Evolutionary conservation across 2,797 vertebrate species (phyloP).

Genomic region (Microctenopoma steveboyesi): DNA sequence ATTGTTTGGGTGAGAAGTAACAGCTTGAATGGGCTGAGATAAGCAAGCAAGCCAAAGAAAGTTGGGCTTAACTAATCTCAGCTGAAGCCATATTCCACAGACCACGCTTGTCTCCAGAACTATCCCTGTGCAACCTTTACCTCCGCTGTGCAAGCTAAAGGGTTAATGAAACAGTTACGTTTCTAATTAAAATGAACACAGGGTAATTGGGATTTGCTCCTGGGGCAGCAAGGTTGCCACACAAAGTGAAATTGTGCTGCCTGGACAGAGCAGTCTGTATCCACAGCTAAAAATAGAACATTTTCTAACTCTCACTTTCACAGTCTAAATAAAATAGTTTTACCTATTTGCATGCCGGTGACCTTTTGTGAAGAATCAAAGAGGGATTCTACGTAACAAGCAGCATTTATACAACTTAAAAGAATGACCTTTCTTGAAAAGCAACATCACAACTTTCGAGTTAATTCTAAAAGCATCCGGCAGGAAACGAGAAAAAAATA

Average conservation of each 20-base stretch:
- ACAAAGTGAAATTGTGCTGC: conserved; percentile 8
- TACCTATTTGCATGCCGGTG: neutral
- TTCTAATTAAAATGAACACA: conserved; percentile 68
- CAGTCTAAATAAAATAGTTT: neutral
- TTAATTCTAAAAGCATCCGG: neutral
- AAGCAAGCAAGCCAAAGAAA: neutral
- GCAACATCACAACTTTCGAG: neutral
- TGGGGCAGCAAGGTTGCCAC: conserved; percentile 20
- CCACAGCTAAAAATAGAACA: neutral
- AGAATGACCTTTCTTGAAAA: neutral
- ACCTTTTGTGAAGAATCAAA: too few relatives aligned
- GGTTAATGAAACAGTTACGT: conserved; percentile 69
- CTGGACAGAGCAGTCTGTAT: conserved; percentile 16
- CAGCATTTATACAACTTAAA: neutral
- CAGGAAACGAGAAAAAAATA: neutral
- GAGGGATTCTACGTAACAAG: neutral
- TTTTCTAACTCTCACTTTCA: neutral
- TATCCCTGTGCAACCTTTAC: conserved; percentile 17
- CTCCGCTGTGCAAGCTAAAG: conserved; percentile 28
- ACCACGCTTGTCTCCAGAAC: conserved; percentile 23
- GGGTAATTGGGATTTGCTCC: conserved; percentile 60
- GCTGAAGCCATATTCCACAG: conserved; percentile 18
- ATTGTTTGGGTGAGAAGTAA: neutral
- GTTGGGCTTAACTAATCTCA: conserved; percentile 27
- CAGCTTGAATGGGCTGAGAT: conserved; percentile 5